Percentiles rank a stretch among this genome's conserved stretches.
These are phyloP conservation scores for Cerceris rybyensis DNA, from an alignment of 2,888 invertebrate genomes.

Conservation along the genomic window DNA sequence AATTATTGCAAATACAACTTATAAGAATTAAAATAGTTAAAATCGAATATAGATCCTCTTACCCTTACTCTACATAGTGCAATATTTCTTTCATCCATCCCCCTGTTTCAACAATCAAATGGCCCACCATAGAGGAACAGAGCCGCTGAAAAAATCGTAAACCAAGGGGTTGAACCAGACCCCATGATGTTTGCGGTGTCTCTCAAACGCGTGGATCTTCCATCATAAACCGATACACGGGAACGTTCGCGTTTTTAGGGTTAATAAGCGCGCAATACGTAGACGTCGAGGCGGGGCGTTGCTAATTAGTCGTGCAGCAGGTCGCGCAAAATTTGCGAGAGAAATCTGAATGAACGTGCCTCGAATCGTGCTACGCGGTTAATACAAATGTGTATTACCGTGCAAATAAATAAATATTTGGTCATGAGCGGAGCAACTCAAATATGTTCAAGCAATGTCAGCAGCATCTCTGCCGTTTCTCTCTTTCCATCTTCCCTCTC, in stretches of 20 bases:
- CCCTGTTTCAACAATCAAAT: no score
- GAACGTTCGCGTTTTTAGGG: conserved; percentile 21
- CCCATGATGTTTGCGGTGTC: neutral
- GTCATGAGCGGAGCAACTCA: conserved; percentile 76
- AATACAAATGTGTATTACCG: conserved; percentile 76
- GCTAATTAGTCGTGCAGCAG: conserved; percentile 64
- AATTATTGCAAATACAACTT: no score
- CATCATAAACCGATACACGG: neutral
- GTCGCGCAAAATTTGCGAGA: conserved; percentile 64
- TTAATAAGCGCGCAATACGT: conserved; percentile 33
- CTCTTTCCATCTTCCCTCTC: conserved; percentile 51
- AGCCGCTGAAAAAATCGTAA: no score
- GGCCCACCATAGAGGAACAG: no score
- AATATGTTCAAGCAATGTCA: conserved; percentile 78
- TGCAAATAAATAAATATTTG: conserved; percentile 81
- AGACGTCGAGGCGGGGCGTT: conserved; percentile 25
- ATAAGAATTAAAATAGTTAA: no score
- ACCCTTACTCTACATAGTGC: no score
- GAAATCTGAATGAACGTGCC: conserved; percentile 69
- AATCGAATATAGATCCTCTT: no score
- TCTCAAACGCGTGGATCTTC: neutral
- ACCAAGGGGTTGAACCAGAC: no score
- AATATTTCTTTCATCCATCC: no score
- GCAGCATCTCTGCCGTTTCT: conserved; percentile 68
- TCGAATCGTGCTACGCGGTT: conserved; percentile 69